Evolutionary conservation across 2,888 invertebrate species (phyloP), one percentile per base, ranked within the genome.

Genomic region (Blera fallax): DNA sequence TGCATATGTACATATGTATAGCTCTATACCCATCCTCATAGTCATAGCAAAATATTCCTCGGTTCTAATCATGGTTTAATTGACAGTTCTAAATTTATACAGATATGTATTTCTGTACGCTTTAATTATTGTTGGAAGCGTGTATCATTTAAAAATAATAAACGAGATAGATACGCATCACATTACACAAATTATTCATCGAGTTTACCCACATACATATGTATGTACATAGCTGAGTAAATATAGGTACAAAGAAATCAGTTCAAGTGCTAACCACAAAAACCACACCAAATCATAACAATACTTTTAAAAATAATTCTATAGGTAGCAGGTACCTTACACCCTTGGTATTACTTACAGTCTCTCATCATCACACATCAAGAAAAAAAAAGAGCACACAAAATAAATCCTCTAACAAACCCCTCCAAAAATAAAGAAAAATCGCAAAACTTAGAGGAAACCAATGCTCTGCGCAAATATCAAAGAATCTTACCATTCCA

Each of bases 191-290:
- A 56, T 6, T n/a, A 56, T 24, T 29, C 27, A 54, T 8, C 24
- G 11, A 21, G 24, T 32, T n/a, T n/a, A n/a, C n/a, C n/a, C n/a
- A 32, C 10, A 7, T 8, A 32, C 32, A 32, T 8, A 32, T 32
- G 10, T 10, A 1, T 32, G 10, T 11, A 18, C 14, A 27, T 27
- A 4, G 7, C 27, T 52, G 7, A 6, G 52, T 14, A 52, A 27
- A 27, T 52, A 29, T 4, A 52, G 29, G 34, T 34, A 34, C 7
- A 29, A 24, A 54, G 56, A 74, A 82, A 78, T 70, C 72, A 78
- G 83, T 78, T 83, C 83, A 83, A 83, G 78, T 83, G 67, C 54
- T 83, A 52, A 83, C 83, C 78, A 73, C 83, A 73, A 83, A 80
- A 50, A 62, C 78, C 83, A 62, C 70, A 79, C 56, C 27, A 62